Percentiles rank a stretch among this genome's conserved stretches.
Evolutionary conservation across 2,797 vertebrate genomes (phyloP).

Genomic region (Labeo calbasu): DNA sequence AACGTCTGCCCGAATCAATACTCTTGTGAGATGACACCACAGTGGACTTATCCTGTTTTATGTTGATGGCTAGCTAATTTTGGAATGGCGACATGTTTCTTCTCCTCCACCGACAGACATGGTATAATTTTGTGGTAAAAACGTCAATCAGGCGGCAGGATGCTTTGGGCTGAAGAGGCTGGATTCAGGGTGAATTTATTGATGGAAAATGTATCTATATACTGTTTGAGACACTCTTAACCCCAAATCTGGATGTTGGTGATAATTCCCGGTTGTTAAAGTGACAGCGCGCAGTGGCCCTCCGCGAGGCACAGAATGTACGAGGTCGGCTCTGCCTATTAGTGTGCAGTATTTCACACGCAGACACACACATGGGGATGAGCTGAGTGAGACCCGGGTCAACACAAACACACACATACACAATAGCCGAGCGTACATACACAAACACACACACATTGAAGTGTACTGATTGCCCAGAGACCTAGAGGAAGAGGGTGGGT

Average conservation of each 20-base stretch:
- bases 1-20: conserved; percentile 89
- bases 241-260: conserved; percentile 88
- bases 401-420: conserved; percentile 47
- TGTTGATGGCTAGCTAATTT: conserved; percentile 92
- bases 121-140: conserved; percentile 92
- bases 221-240: conserved; percentile 86
- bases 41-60: conserved; percentile 88
- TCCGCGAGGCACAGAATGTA: conserved; percentile 82
- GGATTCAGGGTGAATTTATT: conserved; percentile 86
- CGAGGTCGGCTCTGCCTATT: conserved; percentile 84
- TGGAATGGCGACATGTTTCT: conserved; percentile 83
- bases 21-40: conserved; percentile 88
- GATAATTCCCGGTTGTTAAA: conserved; percentile 95
- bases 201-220: conserved; percentile 92
- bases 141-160: conserved; percentile 82
- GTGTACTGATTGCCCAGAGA: neutral
- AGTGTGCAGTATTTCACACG: conserved; percentile 78
- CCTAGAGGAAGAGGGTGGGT: conserved; percentile 18
- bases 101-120: conserved; percentile 80
- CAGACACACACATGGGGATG: conserved; percentile 55
- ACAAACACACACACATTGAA: conserved; percentile 20
- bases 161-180: conserved; percentile 78
- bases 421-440: conserved; percentile 38
- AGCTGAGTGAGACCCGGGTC: conserved; percentile 48
- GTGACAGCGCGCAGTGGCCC: conserved; percentile 89